These are phyloP conservation scores for Lineus longissimus DNA, from an alignment of 1,140 invertebrate genomes.

Conservation along the genomic window DNA sequence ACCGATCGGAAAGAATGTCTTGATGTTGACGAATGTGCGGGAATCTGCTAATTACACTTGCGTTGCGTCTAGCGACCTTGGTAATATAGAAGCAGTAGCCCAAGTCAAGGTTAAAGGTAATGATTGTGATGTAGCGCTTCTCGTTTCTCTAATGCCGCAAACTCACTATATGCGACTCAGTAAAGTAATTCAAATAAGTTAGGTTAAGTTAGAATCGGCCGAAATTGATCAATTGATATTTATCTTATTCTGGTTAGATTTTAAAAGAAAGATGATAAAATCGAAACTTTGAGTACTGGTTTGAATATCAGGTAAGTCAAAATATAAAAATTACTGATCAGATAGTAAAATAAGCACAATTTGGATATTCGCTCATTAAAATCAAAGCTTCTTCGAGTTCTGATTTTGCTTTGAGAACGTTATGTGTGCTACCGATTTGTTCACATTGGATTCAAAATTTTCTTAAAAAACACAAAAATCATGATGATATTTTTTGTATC, in stretches of 20 bases:
- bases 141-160: neutral
- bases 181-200: neutral
- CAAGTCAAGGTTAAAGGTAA: constrained; percentile 93
- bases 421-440: too few species aligned
- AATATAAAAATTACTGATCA: too few species aligned
- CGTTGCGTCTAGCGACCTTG: constrained; percentile 87
- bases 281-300: too few species aligned
- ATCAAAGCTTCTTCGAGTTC: too few species aligned
- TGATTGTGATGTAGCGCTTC: constrained; percentile 32
- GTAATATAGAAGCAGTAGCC: constrained; percentile 80
- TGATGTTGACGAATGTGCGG: constrained; percentile 78
- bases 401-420: too few species aligned
- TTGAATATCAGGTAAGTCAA: too few species aligned
- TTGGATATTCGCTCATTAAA: too few species aligned
- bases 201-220: neutral
- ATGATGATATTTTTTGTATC: too few species aligned
- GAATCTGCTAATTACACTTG: constrained; percentile 96
- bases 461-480: too few species aligned
- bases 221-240: neutral
- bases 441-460: too few species aligned
- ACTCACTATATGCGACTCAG: neutral
- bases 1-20: constrained; percentile 68
- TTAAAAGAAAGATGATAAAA: too few species aligned
- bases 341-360: too few species aligned
- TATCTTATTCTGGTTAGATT: neutral